Conservation (phyloP, 2,888 invertebrate species). For the Himalopsyche japonica region DNA sequence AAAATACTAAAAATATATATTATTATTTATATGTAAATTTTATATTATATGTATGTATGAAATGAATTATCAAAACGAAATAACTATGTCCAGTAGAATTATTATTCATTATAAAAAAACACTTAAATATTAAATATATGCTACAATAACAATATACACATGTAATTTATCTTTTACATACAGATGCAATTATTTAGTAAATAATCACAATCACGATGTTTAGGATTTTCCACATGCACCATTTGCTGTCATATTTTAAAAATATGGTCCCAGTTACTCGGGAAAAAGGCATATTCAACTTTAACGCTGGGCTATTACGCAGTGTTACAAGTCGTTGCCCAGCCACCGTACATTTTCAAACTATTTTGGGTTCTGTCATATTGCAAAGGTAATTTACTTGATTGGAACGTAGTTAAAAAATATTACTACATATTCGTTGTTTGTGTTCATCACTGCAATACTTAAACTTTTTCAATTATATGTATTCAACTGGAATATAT, state of each 20-base stretch:
- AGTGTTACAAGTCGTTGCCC: too few species aligned
- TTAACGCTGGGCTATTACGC: too few species aligned
- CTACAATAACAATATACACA: not conserved
- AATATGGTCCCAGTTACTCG: too few species aligned
- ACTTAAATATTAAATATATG: not conserved
- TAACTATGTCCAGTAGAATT: not conserved
- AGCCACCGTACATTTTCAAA: too few species aligned
- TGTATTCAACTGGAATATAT: too few species aligned
- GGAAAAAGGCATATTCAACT: too few species aligned
- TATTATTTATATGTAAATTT: slow-evolving; percentile 1
- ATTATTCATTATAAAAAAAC: not conserved
- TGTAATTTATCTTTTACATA: not conserved
- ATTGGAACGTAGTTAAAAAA: too few species aligned
- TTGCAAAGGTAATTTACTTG: too few species aligned
- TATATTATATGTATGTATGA: not conserved
- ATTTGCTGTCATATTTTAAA: not conserved
- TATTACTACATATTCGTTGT: too few species aligned
- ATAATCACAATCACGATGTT: not conserved
- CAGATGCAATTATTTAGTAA: not conserved
- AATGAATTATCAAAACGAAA: not conserved
- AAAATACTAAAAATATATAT: not conserved
- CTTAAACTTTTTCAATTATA: too few species aligned
- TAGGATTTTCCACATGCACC: not conserved
- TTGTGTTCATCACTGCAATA: too few species aligned
- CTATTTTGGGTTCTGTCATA: too few species aligned